Conservation (phyloP, 2,888 invertebrate species). For the Alsophila aescularia region DNA sequence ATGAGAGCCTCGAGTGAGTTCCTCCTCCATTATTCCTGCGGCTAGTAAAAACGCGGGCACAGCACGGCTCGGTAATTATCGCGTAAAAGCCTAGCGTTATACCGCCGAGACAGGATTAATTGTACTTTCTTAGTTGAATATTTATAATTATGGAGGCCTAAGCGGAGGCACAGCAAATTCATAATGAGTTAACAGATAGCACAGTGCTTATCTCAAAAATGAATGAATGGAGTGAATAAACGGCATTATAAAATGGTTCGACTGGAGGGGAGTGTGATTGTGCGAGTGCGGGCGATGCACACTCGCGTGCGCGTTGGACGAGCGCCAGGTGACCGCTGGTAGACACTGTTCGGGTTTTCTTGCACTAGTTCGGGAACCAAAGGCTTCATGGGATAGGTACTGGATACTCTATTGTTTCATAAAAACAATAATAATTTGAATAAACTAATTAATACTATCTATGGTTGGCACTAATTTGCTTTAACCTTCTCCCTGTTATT, state of each 20-base stretch:
- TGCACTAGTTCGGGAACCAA: too few relatives aligned
- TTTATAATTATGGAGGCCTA: not conserved
- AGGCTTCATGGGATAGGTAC: too few relatives aligned
- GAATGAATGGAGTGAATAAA: not conserved
- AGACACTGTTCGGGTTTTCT: too few relatives aligned
- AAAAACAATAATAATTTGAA: too few relatives aligned
- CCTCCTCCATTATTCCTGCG: not conserved
- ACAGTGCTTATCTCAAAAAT: too few relatives aligned
- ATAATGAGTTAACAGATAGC: not conserved
- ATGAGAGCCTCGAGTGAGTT: not conserved
- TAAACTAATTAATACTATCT: too few relatives aligned
- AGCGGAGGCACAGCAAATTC: not conserved
- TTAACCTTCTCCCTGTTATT: too few relatives aligned
- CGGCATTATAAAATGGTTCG: not conserved
- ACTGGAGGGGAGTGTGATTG: not conserved
- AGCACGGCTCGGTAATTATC: not conserved
- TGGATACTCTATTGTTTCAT: too few relatives aligned
- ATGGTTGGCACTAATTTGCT: too few relatives aligned
- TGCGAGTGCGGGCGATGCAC: not conserved
- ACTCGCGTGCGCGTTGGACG: not conserved
- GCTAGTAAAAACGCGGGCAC: slow-evolving; percentile 3
- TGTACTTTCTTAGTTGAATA: not conserved
- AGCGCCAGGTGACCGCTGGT: not conserved
- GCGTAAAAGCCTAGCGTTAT: not conserved
- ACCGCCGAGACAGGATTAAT: not conserved